Percentiles rank a stretch among this genome's conserved stretches.
Conservation (phyloP, 2,888 invertebrate genomes). For the Tipula lateralis region DNA sequence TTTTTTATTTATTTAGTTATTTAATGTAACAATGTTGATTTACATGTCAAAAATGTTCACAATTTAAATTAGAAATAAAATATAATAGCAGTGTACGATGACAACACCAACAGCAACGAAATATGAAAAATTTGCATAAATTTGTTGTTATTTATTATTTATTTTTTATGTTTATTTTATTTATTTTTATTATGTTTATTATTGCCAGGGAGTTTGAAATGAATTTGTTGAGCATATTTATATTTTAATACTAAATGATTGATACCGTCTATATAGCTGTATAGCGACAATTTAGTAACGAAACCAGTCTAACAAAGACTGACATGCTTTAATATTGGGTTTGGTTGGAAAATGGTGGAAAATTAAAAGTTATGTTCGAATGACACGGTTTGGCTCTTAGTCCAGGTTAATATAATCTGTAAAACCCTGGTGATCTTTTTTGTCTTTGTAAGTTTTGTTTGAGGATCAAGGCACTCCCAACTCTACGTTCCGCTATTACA, state of each 20-base stretch:
- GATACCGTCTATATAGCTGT: neutral
- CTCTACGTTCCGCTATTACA: too few species aligned
- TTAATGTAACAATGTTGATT: slow-evolving; percentile 14
- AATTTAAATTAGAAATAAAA: slow-evolving; percentile 19
- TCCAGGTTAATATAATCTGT: too few species aligned
- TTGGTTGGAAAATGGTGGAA: too few species aligned
- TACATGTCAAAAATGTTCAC: slow-evolving; percentile 19
- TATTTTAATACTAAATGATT: neutral
- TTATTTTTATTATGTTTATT: neutral
- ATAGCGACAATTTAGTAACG: too few species aligned
- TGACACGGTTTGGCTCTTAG: too few species aligned
- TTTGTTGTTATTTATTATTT: neutral
- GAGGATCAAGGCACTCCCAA: too few species aligned
- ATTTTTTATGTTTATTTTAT: neutral
- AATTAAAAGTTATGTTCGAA: too few species aligned
- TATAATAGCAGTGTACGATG: neutral
- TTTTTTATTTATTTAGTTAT: slow-evolving; percentile 5
- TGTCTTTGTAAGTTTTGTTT: too few species aligned
- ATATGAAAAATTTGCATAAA: neutral
- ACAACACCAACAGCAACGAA: neutral
- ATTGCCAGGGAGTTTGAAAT: neutral
- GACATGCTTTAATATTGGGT: too few species aligned
- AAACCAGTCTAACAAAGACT: too few species aligned
- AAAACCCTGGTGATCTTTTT: too few species aligned
- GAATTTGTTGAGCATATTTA: slow-evolving; percentile 8